phyloP scores from a whole-genome alignment of 1,140 invertebrate genomes.

The Platyura marginata region DNA sequence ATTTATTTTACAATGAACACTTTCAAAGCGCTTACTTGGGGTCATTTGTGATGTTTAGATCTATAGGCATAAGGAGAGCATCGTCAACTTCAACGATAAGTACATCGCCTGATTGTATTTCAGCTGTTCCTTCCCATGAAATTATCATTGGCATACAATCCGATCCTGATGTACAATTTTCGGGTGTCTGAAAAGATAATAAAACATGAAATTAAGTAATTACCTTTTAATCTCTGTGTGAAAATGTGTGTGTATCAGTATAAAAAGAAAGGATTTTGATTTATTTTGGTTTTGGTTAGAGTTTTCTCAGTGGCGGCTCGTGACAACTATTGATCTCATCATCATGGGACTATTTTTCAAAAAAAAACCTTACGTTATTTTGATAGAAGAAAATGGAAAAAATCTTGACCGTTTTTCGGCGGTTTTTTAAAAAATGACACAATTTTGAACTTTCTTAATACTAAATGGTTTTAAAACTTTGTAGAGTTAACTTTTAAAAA shows the following conservation, averaged over 20 bases:
- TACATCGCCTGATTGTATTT: conserved; percentile 46
- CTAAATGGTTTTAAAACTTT: background rate
- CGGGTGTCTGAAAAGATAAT: conserved; percentile 27
- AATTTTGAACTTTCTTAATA: background rate
- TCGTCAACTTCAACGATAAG: conserved; percentile 47
- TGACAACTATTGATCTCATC: too few species aligned
- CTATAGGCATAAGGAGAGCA: conserved; percentile 27
- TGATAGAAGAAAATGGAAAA: too few species aligned
- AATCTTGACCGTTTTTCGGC: background rate
- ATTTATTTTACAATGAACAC: too few species aligned
- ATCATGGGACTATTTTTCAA: too few species aligned
- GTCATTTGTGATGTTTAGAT: conserved; percentile 11
- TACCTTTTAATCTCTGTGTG: background rate
- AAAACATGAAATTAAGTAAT: conserved; percentile 1
- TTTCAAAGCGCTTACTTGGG: background rate
- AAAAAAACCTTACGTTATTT: too few species aligned
- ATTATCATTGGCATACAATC: conserved; percentile 32
- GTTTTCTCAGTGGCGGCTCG: too few species aligned
- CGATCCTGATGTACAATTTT: conserved; percentile 26
- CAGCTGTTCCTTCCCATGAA: conserved; percentile 38
- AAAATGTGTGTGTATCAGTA: too few species aligned
- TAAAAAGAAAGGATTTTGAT: background rate
- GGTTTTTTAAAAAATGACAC: background rate
- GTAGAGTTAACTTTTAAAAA: background rate
- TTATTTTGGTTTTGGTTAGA: background rate